A percentile compares a stretch with the other conserved stretches of the same genome.
phyloP scores from a whole-genome alignment of 2,797 vertebrate genomes.

The Enteromius argenteus region DNA sequence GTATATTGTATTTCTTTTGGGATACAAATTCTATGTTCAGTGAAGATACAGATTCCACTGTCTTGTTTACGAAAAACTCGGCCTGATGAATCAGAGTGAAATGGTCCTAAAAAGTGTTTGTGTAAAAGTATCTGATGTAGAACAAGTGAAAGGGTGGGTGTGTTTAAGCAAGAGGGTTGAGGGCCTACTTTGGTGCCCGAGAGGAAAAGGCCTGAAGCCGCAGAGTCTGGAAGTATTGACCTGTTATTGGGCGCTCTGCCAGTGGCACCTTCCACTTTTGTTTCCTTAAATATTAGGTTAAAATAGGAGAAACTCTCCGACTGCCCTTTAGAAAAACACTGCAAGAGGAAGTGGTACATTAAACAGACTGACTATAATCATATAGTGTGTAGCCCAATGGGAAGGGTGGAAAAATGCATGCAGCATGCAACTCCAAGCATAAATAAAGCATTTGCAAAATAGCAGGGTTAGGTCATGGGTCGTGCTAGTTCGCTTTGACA shows the following conservation, averaged over 20 bases:
- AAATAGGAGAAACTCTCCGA: slow-evolving; percentile 50
- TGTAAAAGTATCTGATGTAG: slow-evolving; percentile 49
- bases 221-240: slow-evolving; percentile 79
- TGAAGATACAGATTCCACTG: neutral
- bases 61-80: neutral
- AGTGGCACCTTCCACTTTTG: slow-evolving; percentile 65
- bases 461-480: slow-evolving; percentile 7
- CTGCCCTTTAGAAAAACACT: slow-evolving; percentile 54
- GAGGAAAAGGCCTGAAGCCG: slow-evolving; percentile 71
- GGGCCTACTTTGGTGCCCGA: slow-evolving; percentile 69
- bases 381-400: slow-evolving; percentile 31
- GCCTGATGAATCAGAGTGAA: slow-evolving; percentile 44
- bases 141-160: slow-evolving; percentile 61
- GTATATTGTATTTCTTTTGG: neutral
- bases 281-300: slow-evolving; percentile 60
- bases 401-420: slow-evolving; percentile 38
- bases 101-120: slow-evolving; percentile 41
- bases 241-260: slow-evolving; percentile 73
- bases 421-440: slow-evolving; percentile 28
- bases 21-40: neutral
- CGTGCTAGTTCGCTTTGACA: neutral
- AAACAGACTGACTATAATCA: slow-evolving; percentile 45
- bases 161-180: slow-evolving; percentile 66
- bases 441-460: slow-evolving; percentile 32
- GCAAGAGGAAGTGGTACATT: slow-evolving; percentile 54